These are phyloP conservation scores for Agriopis aurantiaria DNA, from an alignment of 2,888 invertebrate species.

Conservation along the genomic window DNA sequence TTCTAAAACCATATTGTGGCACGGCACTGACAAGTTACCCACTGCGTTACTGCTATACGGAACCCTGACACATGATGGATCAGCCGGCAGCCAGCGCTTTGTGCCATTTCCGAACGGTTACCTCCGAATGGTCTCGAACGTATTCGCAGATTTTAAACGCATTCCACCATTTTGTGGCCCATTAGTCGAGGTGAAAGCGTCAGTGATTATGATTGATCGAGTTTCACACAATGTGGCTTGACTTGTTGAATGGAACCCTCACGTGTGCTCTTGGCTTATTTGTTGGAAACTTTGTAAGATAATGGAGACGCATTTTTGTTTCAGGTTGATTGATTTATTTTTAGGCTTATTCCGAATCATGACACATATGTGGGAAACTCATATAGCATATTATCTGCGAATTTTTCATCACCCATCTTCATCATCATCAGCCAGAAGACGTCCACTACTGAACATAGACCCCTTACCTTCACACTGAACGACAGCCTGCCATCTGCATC, in stretches of 20 bases:
- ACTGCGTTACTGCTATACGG: constrained; percentile 13
- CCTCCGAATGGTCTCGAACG: constrained; percentile 76
- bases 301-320: constrained; percentile 46
- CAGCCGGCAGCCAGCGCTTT: constrained; percentile 69
- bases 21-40: constrained; percentile 15
- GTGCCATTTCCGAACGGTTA: constrained; percentile 83
- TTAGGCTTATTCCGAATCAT: background rate
- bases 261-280: constrained; percentile 74
- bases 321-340: constrained; percentile 50
- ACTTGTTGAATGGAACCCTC: constrained; percentile 81
- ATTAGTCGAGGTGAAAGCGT: constrained; percentile 85
- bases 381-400: too few relatives aligned
- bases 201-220: constrained; percentile 85
- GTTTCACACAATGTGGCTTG: constrained; percentile 72
- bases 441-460: too few relatives aligned
- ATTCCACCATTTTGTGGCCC: constrained; percentile 82
- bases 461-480: too few relatives aligned
- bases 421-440: too few relatives aligned
- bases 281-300: constrained; percentile 64
- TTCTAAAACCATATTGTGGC: constrained; percentile 43
- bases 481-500: too few relatives aligned
- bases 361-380: too few relatives aligned
- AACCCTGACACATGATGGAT: constrained; percentile 78
- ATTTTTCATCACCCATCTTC: too few relatives aligned
- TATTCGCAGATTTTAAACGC: constrained; percentile 82